These are phyloP conservation scores for Stenurella melanura DNA, from an alignment of 2,888 invertebrate species.

Conservation along the genomic window DNA sequence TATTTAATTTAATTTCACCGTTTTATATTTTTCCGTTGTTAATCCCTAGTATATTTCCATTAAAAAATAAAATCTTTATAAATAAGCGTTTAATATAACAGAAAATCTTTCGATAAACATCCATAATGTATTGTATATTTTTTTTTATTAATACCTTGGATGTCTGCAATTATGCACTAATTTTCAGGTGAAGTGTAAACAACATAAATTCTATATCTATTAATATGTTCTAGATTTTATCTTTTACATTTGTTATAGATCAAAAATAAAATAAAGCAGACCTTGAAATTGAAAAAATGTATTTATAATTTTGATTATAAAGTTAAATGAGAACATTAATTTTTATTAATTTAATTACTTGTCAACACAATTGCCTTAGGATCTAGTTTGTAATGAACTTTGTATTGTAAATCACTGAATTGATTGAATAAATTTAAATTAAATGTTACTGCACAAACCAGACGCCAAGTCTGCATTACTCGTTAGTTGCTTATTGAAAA, in stretches of 20 bases:
- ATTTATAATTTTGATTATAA: conserved; percentile 5
- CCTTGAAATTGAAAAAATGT: background rate
- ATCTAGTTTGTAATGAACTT: conserved; percentile 20
- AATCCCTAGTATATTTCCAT: too few relatives aligned
- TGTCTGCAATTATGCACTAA: too few relatives aligned
- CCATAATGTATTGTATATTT: too few relatives aligned
- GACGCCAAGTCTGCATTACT: background rate
- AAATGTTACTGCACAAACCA: conserved; percentile 9
- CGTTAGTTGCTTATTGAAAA: background rate
- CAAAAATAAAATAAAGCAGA: background rate
- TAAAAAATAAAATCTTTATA: too few relatives aligned
- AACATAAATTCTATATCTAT: background rate
- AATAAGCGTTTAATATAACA: too few relatives aligned
- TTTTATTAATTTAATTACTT: conserved; percentile 9
- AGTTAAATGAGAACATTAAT: background rate
- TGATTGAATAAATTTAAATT: conserved; percentile 25
- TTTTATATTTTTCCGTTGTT: too few relatives aligned
- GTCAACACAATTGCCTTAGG: background rate
- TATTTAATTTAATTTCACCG: too few relatives aligned
- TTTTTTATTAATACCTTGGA: too few relatives aligned
- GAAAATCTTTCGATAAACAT: too few relatives aligned
- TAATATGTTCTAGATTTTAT: background rate
- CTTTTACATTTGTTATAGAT: background rate
- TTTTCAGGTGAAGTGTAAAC: too few relatives aligned
- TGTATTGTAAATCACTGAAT: conserved; percentile 19